These are phyloP conservation scores for Clarias gariepinus DNA, from an alignment of 2,113 vertebrate species.

Conservation along the genomic window DNA sequence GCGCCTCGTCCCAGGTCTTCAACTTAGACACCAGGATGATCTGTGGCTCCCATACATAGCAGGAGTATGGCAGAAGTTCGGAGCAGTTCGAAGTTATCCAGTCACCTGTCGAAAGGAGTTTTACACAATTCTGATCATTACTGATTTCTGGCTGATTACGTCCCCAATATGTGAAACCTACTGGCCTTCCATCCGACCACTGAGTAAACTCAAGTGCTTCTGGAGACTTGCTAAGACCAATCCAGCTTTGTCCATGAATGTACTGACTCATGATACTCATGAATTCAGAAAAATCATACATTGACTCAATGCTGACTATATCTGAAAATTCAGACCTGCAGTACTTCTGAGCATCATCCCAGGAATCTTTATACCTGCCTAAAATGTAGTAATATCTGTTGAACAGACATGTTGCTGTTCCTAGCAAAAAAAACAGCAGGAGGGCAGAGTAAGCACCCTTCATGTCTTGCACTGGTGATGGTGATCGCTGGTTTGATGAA, in stretches of 20 bases:
- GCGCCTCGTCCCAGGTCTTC: neutral
- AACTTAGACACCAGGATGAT: neutral
- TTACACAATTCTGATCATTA: neutral
- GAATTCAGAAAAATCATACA: rapidly evolving
- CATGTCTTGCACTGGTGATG: neutral
- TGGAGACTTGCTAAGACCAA: neutral
- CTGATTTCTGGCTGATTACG: no score
- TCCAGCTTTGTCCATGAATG: neutral
- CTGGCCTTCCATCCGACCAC: conserved; percentile 8
- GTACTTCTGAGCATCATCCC: neutral
- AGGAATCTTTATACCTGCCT: neutral
- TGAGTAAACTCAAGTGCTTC: neutral
- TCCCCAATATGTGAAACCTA: neutral
- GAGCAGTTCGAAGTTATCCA: neutral
- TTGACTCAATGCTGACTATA: neutral
- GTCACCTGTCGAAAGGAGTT: neutral
- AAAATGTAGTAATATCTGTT: neutral
- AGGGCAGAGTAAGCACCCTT: neutral
- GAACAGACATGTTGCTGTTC: neutral
- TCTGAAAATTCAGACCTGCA: neutral
- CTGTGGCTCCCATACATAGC: neutral
- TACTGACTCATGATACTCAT: rapidly evolving
- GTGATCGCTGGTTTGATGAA: neutral
- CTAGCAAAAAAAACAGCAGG: neutral
- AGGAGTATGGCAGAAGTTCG: neutral